phyloP scores from a whole-genome alignment of 1,140 invertebrate species.

The Myzus persicae region DNA sequence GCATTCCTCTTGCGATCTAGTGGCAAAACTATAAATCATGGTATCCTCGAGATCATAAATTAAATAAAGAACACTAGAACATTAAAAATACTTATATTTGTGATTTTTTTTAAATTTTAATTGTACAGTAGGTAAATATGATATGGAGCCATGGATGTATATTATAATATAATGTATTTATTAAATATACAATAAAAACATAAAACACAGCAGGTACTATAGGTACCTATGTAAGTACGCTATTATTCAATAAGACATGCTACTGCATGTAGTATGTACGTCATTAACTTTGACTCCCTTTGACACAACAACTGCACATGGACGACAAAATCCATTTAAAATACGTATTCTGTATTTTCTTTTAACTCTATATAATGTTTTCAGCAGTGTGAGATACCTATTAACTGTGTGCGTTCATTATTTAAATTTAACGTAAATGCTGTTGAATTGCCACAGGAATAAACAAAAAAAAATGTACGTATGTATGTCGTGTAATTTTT shows the following conservation, averaged over 20 bases:
- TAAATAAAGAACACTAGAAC: neutral
- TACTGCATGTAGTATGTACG: neutral
- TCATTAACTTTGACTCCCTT: neutral
- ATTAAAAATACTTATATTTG: neutral
- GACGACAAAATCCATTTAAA: neutral
- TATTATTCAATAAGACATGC: neutral
- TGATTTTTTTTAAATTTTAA: neutral
- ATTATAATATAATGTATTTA: neutral
- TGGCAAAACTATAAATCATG: slow-evolving; percentile 50
- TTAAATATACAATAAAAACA: neutral
- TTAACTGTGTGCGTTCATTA: neutral
- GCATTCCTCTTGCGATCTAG: slow-evolving; percentile 8
- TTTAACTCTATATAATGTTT: neutral
- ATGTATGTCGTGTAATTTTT: neutral
- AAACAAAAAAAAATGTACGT: neutral
- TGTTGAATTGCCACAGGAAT: neutral
- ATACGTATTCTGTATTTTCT: neutral
- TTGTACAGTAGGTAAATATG: neutral
- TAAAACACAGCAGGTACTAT: neutral
- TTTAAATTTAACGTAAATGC: neutral
- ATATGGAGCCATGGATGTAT: too few species aligned
- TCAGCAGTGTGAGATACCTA: neutral
- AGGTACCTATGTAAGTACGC: neutral
- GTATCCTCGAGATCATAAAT: slow-evolving; percentile 25
- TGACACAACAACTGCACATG: neutral